Percentiles rank a stretch among this genome's conserved stretches.
Conservation (phyloP, 2,888 invertebrate genomes). For the Nomada ferruginata region DNA sequence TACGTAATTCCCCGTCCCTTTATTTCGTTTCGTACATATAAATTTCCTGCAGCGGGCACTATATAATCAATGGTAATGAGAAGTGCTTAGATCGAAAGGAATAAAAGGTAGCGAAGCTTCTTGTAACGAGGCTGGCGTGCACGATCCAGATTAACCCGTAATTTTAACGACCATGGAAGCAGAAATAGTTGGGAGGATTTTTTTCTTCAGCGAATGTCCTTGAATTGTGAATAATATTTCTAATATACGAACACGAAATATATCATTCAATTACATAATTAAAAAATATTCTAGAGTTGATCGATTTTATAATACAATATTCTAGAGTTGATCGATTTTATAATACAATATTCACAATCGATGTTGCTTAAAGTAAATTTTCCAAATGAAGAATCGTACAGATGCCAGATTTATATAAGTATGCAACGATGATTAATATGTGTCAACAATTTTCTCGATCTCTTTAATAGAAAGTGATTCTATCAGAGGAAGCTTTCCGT, state of each 20-base stretch:
- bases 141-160: background rate
- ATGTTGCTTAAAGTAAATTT: background rate
- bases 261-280: background rate
- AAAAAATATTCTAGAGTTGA: background rate
- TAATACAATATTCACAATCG: background rate
- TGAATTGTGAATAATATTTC: constrained; percentile 2
- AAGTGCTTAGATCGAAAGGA: no score
- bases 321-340: background rate
- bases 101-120: constrained; percentile 6
- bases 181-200: background rate
- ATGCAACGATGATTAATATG: constrained; percentile 1
- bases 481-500: constrained; percentile 48
- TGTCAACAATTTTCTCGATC: constrained; percentile 43
- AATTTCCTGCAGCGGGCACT: no score
- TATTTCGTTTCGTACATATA: no score
- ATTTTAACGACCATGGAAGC: constrained; percentile 7
- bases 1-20: no score
- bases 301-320: background rate
- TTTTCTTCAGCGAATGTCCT: background rate
- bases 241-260: background rate
- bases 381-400: background rate
- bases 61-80: no score
- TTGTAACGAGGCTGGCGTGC: background rate
- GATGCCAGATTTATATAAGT: background rate
- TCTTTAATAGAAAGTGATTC: constrained; percentile 68